A percentile compares a stretch with the other conserved stretches of the same genome.
These are phyloP conservation scores for Globia sparganii DNA, from an alignment of 2,888 invertebrate species.

Conservation along the genomic window DNA sequence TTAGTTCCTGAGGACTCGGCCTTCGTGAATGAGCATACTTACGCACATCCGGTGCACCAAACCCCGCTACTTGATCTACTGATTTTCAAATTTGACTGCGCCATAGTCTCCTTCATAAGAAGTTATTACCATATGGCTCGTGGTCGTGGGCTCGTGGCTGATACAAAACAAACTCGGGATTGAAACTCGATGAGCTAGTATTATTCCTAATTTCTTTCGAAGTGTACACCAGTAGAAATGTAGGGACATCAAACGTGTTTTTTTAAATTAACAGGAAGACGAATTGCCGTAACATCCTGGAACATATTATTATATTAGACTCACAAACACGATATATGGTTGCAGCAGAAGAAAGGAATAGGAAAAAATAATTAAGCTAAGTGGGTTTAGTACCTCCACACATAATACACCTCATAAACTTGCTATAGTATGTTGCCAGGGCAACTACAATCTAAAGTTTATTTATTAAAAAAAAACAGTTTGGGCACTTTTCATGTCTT, in stretches of 20 bases:
- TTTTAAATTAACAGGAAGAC: constrained; percentile 8
- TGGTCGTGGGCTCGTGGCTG: background rate
- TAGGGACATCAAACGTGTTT: background rate
- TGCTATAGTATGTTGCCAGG: background rate
- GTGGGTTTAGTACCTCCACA: background rate
- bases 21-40: background rate
- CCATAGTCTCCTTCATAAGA: no score
- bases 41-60: background rate
- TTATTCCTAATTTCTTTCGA: background rate
- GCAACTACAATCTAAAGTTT: background rate
- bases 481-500: background rate
- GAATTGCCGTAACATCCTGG: constrained; percentile 6
- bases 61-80: background rate
- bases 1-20: constrained; percentile 42
- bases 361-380: constrained; percentile 17
- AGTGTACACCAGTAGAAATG: no score
- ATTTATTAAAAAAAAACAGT: background rate
- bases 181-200: background rate
- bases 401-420: background rate
- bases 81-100: background rate
- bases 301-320: background rate
- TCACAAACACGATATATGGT: background rate
- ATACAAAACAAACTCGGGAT: background rate
- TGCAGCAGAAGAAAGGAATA: background rate
- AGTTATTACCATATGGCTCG: background rate